These are phyloP conservation scores for Abrostola triplasia DNA, from an alignment of 2,888 invertebrate genomes.

Conservation along the genomic window DNA sequence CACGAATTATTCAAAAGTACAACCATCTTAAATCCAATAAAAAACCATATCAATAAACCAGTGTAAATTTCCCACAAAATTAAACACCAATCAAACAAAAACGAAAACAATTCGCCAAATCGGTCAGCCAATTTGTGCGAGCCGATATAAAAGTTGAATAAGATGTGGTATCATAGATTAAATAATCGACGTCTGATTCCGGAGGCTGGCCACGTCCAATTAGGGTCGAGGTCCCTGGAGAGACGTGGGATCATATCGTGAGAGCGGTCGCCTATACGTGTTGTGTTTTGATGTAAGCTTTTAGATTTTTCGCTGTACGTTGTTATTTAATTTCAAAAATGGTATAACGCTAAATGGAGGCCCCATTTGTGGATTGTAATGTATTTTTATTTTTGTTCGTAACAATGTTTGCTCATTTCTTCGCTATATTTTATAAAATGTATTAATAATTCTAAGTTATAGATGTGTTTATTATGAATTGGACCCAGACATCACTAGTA, in stretches of 20 bases:
- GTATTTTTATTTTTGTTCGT: slow-evolving; percentile 12
- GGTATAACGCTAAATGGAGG: slow-evolving; percentile 2
- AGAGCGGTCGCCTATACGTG: slow-evolving; percentile 53
- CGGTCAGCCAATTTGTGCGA: slow-evolving; percentile 47
- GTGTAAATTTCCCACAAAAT: slow-evolving; percentile 8
- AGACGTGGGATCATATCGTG: slow-evolving; percentile 72
- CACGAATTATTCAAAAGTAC: neutral
- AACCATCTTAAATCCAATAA: neutral
- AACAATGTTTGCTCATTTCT: neutral
- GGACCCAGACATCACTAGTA: too few species aligned
- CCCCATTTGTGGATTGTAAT: neutral
- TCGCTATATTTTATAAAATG: too few species aligned
- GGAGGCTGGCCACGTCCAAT: slow-evolving; percentile 82
- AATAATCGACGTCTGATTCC: slow-evolving; percentile 76
- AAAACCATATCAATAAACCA: neutral
- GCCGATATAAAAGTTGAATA: slow-evolving; percentile 57
- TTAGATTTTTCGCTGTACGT: slow-evolving; percentile 42
- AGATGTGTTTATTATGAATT: too few species aligned
- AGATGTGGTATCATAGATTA: slow-evolving; percentile 75
- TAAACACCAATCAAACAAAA: slow-evolving; percentile 25
- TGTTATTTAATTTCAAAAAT: slow-evolving; percentile 49
- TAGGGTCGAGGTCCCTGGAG: slow-evolving; percentile 75
- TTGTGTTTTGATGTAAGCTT: slow-evolving; percentile 50
- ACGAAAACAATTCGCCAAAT: slow-evolving; percentile 45
- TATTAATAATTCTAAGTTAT: too few species aligned